These are phyloP conservation scores for Acleris holmiana DNA, from an alignment of 2,888 invertebrate species.

Conservation along the genomic window DNA sequence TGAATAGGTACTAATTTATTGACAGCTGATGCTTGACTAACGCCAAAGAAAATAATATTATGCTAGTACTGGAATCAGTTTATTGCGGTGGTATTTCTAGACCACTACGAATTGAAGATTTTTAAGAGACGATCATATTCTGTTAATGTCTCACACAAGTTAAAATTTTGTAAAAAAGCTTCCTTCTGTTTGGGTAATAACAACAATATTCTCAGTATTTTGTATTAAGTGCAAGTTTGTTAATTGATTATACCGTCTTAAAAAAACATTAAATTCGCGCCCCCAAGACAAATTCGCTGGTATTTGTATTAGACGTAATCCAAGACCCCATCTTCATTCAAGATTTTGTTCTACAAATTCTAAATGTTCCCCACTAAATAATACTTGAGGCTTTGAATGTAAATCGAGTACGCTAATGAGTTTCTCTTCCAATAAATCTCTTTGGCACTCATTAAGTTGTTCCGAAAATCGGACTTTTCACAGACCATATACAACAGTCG, in stretches of 20 bases:
- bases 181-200: too few species aligned
- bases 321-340: slow-evolving; percentile 11
- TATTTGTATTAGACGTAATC: slow-evolving; percentile 23
- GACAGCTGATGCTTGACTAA: too few species aligned
- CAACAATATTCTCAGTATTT: too few species aligned
- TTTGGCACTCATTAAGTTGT: slow-evolving; percentile 46
- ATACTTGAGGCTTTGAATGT: slow-evolving; percentile 41
- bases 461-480: slow-evolving; percentile 31
- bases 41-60: too few species aligned
- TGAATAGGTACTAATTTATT: too few species aligned
- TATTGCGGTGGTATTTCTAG: too few species aligned
- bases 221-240: slow-evolving; percentile 9
- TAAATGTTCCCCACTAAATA: slow-evolving; percentile 33
- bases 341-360: slow-evolving; percentile 27
- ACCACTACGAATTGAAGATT: too few species aligned
- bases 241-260: neutral
- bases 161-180: too few species aligned
- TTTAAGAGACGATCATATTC: too few species aligned
- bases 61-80: too few species aligned
- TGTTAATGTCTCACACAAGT: too few species aligned
- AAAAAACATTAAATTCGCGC: neutral
- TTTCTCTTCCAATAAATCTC: slow-evolving; percentile 48
- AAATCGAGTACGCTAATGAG: slow-evolving; percentile 45
- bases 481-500: slow-evolving; percentile 25
- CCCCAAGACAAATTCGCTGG: slow-evolving; percentile 24